Evolutionary conservation across 2,888 invertebrate genomes (phyloP).

Genomic region (Seira ritae): DNA sequence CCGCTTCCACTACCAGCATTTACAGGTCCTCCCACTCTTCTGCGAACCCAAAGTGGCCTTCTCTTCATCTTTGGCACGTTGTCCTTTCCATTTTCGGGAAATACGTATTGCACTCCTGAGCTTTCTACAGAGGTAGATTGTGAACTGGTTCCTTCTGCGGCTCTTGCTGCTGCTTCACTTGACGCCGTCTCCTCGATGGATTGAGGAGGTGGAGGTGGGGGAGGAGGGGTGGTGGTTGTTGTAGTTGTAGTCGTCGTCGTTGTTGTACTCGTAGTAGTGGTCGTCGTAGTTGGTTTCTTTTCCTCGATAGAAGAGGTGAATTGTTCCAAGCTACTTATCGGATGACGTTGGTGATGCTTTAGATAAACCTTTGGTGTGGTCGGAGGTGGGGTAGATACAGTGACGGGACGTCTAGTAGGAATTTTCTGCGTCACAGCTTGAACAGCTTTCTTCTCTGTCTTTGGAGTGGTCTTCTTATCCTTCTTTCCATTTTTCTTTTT

Average conservation of each 20-base stretch:
- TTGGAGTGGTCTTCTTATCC: constrained; percentile 24
- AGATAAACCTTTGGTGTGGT: constrained; percentile 23
- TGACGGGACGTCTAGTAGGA: constrained; percentile 41
- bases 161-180: not conserved
- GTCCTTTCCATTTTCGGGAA: constrained; percentile 49
- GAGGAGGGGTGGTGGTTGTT: constrained; percentile 31
- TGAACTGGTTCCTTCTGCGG: constrained; percentile 28
- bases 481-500: constrained; percentile 30
- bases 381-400: constrained; percentile 24
- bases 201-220: not conserved
- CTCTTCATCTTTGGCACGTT: constrained; percentile 29
- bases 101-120: constrained; percentile 52
- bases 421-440: constrained; percentile 36
- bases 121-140: not conserved
- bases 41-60: constrained; percentile 65
- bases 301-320: constrained; percentile 32
- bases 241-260: constrained; percentile 35
- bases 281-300: not conserved
- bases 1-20: constrained; percentile 39
- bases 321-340: constrained; percentile 51
- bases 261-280: constrained; percentile 13
- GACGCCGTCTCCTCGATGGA: constrained; percentile 23
- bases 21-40: constrained; percentile 38
- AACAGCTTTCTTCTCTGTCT: constrained; percentile 27
- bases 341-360: constrained; percentile 61